Conservation (phyloP, 2,797 vertebrate genomes). For the Delichon dasypus region DNA sequence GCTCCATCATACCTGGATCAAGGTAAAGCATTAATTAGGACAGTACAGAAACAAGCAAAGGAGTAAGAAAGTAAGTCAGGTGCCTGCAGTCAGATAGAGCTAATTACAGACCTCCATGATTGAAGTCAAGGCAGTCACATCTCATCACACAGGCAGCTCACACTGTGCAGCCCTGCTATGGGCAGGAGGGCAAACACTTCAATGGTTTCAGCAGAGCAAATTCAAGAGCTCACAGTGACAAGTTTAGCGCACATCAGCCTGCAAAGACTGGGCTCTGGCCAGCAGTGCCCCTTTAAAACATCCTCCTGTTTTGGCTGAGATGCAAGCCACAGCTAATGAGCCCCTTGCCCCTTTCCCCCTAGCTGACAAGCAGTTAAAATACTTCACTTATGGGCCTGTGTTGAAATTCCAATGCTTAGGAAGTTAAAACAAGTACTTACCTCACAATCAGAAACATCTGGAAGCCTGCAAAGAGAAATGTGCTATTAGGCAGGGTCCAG, state of each 20-base stretch:
- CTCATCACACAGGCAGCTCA: slow-evolving; percentile 76
- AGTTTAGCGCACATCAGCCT: background rate
- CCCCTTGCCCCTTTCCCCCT: too few species aligned
- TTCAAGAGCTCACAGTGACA: background rate
- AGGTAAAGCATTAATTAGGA: background rate
- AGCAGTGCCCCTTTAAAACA: background rate
- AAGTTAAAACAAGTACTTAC: slow-evolving; percentile 6
- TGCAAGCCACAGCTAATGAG: background rate
- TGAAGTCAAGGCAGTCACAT: slow-evolving; percentile 70
- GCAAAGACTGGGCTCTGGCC: background rate
- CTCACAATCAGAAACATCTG: background rate
- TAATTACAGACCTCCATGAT: slow-evolving; percentile 77
- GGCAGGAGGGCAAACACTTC: background rate
- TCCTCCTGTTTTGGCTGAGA: background rate
- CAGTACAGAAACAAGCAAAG: accelerated
- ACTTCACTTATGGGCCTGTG: background rate
- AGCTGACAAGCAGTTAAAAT: background rate
- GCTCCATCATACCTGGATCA: background rate
- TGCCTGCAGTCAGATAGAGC: slow-evolving; percentile 80
- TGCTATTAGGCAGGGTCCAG: background rate
- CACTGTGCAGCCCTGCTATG: background rate
- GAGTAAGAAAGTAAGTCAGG: background rate
- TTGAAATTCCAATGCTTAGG: background rate
- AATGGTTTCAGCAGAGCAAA: accelerated
- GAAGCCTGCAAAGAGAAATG: background rate